Conservation (phyloP, 2,113 vertebrate genomes). For the Neomonachus schauinslandi region DNA sequence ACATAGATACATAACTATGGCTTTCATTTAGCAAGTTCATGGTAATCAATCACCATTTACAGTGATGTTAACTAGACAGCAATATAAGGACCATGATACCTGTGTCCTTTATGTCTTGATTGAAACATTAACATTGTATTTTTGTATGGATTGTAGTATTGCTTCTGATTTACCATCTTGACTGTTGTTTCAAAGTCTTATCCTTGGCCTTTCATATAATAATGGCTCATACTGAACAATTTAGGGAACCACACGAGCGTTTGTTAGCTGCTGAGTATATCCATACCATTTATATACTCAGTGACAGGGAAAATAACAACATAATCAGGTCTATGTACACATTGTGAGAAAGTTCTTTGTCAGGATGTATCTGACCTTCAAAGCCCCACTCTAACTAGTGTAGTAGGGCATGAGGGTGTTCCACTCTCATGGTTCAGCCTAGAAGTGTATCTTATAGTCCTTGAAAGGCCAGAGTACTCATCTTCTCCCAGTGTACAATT, state of each 20-base stretch:
- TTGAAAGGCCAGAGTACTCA: neutral
- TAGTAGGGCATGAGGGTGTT: neutral
- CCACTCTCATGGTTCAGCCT: neutral
- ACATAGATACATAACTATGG: neutral
- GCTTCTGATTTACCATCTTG: neutral
- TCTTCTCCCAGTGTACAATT: neutral
- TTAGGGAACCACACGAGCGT: neutral
- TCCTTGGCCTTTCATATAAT: neutral
- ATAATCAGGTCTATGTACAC: neutral
- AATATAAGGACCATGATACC: neutral
- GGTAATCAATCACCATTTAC: neutral
- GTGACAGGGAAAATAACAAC: neutral
- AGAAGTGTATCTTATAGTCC: neutral
- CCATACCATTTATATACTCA: neutral
- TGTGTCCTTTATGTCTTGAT: neutral
- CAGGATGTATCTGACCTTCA: neutral
- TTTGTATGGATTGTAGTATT: neutral
- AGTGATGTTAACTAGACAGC: neutral
- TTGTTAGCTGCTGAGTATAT: neutral
- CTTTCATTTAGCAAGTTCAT: neutral
- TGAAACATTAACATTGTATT: neutral
- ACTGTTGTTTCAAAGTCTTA: neutral
- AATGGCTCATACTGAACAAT: neutral
- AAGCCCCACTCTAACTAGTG: neutral
- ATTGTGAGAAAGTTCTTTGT: neutral